A percentile compares a stretch with the other conserved stretches of the same genome.
phyloP scores from a whole-genome alignment of 1,140 invertebrate species.

The Hormaphis cornu region DNA sequence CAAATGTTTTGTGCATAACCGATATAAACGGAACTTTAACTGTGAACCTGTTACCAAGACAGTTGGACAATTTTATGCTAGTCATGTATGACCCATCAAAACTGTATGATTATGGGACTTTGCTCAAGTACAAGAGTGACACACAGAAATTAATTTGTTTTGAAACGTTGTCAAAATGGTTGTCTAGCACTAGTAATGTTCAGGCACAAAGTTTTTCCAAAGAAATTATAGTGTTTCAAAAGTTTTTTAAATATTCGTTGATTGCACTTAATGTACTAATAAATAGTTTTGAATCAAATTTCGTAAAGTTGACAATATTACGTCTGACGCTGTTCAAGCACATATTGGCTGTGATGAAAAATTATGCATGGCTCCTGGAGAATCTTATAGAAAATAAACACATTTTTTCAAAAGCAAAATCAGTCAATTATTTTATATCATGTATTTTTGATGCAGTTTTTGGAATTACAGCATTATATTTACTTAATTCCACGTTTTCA shows the following conservation, averaged over 20 bases:
- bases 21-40: conserved; percentile 7
- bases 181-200: background rate
- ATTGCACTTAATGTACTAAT: background rate
- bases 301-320: conserved; percentile 5
- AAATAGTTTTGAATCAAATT: background rate
- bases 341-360: background rate
- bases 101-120: background rate
- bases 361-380: background rate
- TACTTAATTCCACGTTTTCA: background rate
- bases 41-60: background rate
- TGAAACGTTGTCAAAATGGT: background rate
- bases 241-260: background rate
- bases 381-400: background rate
- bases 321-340: conserved; percentile 14
- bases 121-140: background rate
- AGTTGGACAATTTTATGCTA: background rate
- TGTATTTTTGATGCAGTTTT: conserved; percentile 12
- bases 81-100: conserved; percentile 1
- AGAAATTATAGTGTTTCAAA: background rate
- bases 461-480: background rate
- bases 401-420: background rate
- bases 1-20: conserved; percentile 1
- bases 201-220: background rate
- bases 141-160: conserved; percentile 10
- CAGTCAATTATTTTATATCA: conserved; percentile 17